phyloP scores from a whole-genome alignment of 2,888 invertebrate species.

The Ophion ellenae region DNA sequence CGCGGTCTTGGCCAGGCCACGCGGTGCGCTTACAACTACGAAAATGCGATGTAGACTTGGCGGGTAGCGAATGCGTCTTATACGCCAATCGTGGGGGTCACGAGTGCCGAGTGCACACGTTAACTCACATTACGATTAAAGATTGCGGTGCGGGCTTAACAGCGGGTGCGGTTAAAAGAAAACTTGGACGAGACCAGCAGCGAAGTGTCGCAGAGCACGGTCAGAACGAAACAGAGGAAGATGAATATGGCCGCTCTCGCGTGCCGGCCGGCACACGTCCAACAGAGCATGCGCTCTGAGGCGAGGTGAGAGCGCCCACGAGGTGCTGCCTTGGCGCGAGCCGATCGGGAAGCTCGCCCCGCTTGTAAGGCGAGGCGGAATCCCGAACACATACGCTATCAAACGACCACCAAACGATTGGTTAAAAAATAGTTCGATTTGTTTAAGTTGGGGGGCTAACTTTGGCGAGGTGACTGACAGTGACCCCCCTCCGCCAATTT shows the following conservation, averaged over 20 bases:
- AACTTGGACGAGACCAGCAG: not conserved
- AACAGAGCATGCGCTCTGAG: constrained; percentile 3
- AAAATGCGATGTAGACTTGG: constrained; percentile 3
- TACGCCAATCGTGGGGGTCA: not conserved
- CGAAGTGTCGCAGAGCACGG: not conserved
- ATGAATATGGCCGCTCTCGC: not conserved
- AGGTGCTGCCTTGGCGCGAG: constrained; percentile 12
- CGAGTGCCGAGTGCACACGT: not conserved
- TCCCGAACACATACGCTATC: too few relatives aligned
- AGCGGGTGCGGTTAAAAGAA: not conserved
- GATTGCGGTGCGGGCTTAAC: not conserved
- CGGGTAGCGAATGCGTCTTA: not conserved
- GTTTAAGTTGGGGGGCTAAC: too few relatives aligned
- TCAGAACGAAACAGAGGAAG: not conserved
- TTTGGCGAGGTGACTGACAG: too few relatives aligned
- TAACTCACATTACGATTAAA: not conserved
- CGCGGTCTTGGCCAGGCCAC: constrained; percentile 1
- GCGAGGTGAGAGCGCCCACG: constrained; percentile 6
- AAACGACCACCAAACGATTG: too few relatives aligned
- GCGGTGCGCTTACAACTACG: not conserved
- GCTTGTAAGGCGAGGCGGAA: constrained; percentile 10
- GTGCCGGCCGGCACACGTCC: not conserved
- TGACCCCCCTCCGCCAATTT: too few relatives aligned
- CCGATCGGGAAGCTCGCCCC: not conserved
- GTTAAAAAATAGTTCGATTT: too few relatives aligned